These are phyloP conservation scores for Plemyria rubiginata DNA, from an alignment of 2,888 invertebrate genomes.

Conservation along the genomic window DNA sequence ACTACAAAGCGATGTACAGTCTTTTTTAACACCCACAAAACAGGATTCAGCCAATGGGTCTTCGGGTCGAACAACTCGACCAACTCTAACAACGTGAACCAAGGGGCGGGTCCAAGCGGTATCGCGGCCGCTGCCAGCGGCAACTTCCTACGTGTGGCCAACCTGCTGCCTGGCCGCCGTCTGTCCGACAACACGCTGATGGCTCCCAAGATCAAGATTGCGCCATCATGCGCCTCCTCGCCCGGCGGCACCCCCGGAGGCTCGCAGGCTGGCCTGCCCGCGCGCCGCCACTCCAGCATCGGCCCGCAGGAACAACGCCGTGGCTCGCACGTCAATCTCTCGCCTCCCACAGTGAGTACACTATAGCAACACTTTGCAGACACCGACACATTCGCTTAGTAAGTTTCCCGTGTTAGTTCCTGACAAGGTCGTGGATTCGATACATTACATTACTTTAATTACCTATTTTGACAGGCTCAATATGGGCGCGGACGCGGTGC, in stretches of 20 bases:
- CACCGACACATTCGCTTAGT: slow-evolving; percentile 6
- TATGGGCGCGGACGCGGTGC: slow-evolving; percentile 86
- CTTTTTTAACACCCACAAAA: slow-evolving; percentile 17
- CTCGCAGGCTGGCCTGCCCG: slow-evolving; percentile 89
- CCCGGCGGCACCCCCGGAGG: slow-evolving; percentile 89
- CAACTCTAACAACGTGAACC: slow-evolving; percentile 80
- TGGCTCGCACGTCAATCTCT: slow-evolving; percentile 92
- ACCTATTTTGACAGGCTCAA: slow-evolving; percentile 84
- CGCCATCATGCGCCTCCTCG: slow-evolving; percentile 94
- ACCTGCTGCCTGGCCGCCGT: slow-evolving; percentile 93
- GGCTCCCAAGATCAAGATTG: slow-evolving; percentile 95
- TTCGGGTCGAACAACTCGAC: slow-evolving; percentile 93
- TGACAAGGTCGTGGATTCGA: slow-evolving; percentile 47
- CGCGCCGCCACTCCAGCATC: slow-evolving; percentile 95
- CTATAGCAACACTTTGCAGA: neutral
- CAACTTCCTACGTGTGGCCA: slow-evolving; percentile 94
- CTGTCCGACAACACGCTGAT: slow-evolving; percentile 96
- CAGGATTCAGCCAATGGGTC: slow-evolving; percentile 91
- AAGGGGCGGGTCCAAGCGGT: slow-evolving; percentile 20
- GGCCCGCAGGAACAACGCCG: slow-evolving; percentile 95
- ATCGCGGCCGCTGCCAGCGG: slow-evolving; percentile 45
- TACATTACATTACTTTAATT: slow-evolving; percentile 57
- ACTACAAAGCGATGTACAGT: slow-evolving; percentile 19
- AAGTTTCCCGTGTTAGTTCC: slow-evolving; percentile 24
- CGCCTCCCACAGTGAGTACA: slow-evolving; percentile 93